phyloP scores from a whole-genome alignment of 1,140 invertebrate genomes.

The Musca vetustissima region DNA sequence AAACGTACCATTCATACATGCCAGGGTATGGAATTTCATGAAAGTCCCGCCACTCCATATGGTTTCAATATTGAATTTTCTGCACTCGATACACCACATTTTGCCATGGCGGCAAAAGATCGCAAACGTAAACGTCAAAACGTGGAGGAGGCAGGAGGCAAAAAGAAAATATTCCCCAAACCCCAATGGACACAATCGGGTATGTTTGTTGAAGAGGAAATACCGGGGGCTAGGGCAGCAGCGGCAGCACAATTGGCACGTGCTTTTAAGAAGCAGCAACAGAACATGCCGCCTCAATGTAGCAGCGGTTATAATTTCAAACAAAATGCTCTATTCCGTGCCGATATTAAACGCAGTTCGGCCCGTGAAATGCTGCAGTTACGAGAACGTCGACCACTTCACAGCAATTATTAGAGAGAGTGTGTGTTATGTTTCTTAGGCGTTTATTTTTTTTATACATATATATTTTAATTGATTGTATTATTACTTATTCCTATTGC shows the following conservation, averaged over 20 bases:
- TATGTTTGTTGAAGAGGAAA: slow-evolving; percentile 25
- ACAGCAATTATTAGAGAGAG: slow-evolving; percentile 7
- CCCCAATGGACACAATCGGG: slow-evolving; percentile 30
- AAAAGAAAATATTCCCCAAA: slow-evolving; percentile 27
- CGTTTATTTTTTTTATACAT: too few relatives aligned
- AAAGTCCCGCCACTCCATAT: slow-evolving; percentile 33
- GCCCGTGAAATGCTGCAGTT: slow-evolving; percentile 7
- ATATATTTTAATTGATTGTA: too few relatives aligned
- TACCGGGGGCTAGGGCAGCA: not conserved
- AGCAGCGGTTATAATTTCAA: slow-evolving; percentile 22
- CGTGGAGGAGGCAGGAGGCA: slow-evolving; percentile 2
- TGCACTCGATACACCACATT: too few relatives aligned
- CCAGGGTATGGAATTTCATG: slow-evolving; percentile 32
- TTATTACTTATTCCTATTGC: too few relatives aligned
- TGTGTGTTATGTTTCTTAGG: too few relatives aligned
- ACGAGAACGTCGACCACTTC: slow-evolving; percentile 21
- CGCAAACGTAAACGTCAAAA: slow-evolving; percentile 25
- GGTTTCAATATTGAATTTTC: slow-evolving; percentile 25
- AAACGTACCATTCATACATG: slow-evolving; percentile 30
- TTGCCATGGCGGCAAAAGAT: not conserved
- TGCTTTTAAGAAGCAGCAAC: too few relatives aligned
- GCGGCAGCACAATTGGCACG: too few relatives aligned
- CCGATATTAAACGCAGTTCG: slow-evolving; percentile 19
- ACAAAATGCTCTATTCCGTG: slow-evolving; percentile 18
- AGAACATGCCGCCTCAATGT: too few relatives aligned